Conservation (phyloP, 2,797 vertebrate genomes). For the Halcyon smyrnensis region DNA sequence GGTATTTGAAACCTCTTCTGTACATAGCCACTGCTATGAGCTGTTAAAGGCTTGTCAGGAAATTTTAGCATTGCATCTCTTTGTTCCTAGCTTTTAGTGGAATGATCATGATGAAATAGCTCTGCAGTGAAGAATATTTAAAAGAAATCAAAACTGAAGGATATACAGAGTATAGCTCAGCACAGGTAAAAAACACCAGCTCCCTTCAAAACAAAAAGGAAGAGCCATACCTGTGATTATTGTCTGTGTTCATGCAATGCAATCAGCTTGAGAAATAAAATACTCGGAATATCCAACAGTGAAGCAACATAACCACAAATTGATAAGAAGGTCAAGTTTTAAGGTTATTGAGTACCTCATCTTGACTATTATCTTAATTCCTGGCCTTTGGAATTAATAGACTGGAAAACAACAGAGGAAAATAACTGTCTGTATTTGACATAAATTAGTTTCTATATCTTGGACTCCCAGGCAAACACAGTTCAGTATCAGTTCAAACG, state of each 20-base stretch:
- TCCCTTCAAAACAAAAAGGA: not conserved
- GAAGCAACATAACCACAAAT: not conserved
- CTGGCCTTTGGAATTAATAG: not conserved
- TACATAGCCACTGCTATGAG: not conserved
- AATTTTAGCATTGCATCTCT: not conserved
- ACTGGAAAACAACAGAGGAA: not conserved
- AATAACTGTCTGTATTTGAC: not conserved
- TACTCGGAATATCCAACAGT: not conserved
- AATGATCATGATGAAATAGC: not conserved
- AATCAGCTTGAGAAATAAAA: not conserved
- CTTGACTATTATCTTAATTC: not conserved
- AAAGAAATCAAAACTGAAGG: not conserved
- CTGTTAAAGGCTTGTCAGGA: not conserved
- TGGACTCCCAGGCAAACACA: not conserved
- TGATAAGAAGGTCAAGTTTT: not conserved
- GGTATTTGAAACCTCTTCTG: not conserved
- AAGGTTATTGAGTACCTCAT: not conserved
- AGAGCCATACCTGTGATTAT: rapidly evolving
- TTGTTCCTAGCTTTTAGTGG: not conserved
- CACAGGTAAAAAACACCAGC: not conserved
- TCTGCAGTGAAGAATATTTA: not conserved
- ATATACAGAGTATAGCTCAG: not conserved
- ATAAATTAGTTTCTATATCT: not conserved
- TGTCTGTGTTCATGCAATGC: not conserved
- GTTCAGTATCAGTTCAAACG: not conserved